phyloP scores from a whole-genome alignment of 2,888 invertebrate genomes.

The Melanostoma mellinum region DNA sequence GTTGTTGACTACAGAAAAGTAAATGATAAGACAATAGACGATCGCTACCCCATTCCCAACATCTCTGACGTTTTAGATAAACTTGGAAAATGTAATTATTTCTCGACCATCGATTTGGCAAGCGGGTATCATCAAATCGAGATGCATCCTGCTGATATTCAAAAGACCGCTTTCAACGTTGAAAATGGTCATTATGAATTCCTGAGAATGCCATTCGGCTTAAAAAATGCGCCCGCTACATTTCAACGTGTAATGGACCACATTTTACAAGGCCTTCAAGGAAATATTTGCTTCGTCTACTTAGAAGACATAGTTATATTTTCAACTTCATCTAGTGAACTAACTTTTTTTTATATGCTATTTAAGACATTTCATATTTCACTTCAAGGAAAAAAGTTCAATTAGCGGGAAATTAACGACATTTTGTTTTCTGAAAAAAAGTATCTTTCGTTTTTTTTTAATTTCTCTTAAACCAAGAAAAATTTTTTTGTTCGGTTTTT shows the following conservation, averaged over 20 bases:
- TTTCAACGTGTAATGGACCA: slow-evolving; percentile 40
- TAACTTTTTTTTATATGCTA: too few relatives aligned
- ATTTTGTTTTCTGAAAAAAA: too few relatives aligned
- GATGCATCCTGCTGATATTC: slow-evolving; percentile 24
- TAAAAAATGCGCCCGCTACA: slow-evolving; percentile 42
- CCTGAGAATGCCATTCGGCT: slow-evolving; percentile 28
- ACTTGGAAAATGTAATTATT: slow-evolving; percentile 34
- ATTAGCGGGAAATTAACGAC: too few relatives aligned
- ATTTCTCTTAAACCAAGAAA: too few relatives aligned
- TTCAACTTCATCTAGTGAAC: too few relatives aligned
- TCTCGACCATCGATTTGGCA: slow-evolving; percentile 30
- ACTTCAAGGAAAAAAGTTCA: slow-evolving; percentile 57
- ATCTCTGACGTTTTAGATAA: slow-evolving; percentile 31
- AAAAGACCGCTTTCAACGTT: slow-evolving; percentile 31
- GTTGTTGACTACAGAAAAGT: slow-evolving; percentile 37
- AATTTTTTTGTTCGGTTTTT: too few relatives aligned
- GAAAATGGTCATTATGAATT: slow-evolving; percentile 38
- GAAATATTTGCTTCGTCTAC: slow-evolving; percentile 29
- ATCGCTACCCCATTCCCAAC: slow-evolving; percentile 32
- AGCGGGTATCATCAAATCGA: slow-evolving; percentile 35
- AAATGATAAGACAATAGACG: not conserved
- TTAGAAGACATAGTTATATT: slow-evolving; percentile 75
- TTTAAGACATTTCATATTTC: too few relatives aligned
- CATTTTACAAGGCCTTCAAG: slow-evolving; percentile 21
- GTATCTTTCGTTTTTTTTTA: too few relatives aligned